Conservation (phyloP, 30 jellyfish, hydroid and myxozoan species). For the Aurelia aurita region DNA sequence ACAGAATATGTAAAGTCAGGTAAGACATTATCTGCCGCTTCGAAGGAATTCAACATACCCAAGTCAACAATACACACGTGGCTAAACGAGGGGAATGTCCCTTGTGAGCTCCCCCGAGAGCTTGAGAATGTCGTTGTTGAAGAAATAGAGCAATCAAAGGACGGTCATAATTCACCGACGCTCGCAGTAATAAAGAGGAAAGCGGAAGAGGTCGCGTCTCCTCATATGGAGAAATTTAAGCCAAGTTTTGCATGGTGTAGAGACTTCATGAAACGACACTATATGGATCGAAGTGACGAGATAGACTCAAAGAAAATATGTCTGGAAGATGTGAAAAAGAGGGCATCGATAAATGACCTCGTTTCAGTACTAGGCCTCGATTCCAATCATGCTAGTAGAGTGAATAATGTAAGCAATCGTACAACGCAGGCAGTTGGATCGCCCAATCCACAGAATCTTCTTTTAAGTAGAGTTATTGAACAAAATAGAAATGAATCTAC, state of each 20-base stretch:
- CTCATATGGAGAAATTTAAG: constrained; percentile 68
- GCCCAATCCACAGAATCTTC: constrained; percentile 1
- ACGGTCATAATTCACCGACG: constrained; percentile 60
- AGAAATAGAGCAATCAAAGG: constrained; percentile 60
- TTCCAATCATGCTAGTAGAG: background rate
- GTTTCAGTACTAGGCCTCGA: constrained; percentile 68
- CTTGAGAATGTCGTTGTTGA: constrained; percentile 64
- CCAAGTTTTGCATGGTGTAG: constrained; percentile 87
- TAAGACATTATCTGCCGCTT: constrained; percentile 70
- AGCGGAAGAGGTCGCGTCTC: constrained; percentile 76
- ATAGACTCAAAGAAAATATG: constrained; percentile 53
- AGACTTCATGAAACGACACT: constrained; percentile 78
- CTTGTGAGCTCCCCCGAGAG: constrained; percentile 71
- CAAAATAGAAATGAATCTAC: constrained; percentile 13
- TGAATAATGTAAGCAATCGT: background rate
- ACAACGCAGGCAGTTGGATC: background rate
- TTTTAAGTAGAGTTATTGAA: background rate
- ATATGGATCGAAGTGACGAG: constrained; percentile 57
- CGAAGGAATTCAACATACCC: constrained; percentile 73
- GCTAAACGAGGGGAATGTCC: constrained; percentile 73
- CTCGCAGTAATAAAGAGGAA: constrained; percentile 57
- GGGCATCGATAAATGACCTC: constrained; percentile 33
- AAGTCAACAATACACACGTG: constrained; percentile 81
- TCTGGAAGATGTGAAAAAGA: constrained; percentile 23
- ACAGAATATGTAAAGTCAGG: constrained; percentile 74